Evolutionary conservation across 2,797 vertebrate genomes (phyloP).

Genomic region (Enteromius afrohamiltoni): DNA sequence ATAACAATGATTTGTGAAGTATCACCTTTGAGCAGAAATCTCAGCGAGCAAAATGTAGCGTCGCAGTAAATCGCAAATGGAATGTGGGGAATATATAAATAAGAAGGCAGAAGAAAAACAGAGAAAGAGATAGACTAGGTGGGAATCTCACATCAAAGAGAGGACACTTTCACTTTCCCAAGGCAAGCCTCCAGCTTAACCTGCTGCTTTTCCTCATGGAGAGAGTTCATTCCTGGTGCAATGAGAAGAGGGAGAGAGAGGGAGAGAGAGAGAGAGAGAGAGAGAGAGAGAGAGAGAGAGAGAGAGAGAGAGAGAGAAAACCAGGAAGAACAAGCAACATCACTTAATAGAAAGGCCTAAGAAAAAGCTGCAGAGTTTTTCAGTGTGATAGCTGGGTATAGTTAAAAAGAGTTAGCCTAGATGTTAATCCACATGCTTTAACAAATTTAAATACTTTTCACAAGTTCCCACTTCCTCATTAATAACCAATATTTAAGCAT

Average conservation of each 20-base stretch:
- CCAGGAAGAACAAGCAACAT: slow-evolving; percentile 45
- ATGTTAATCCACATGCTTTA: neutral
- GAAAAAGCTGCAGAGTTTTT: slow-evolving; percentile 14
- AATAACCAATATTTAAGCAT: too few species aligned
- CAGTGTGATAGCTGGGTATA: neutral
- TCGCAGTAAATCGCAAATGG: neutral
- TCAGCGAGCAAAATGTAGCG: neutral
- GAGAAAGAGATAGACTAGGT: slow-evolving; percentile 42
- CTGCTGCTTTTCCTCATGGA: slow-evolving; percentile 50
- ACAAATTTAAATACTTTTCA: neutral
- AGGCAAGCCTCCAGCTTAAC: slow-evolving; percentile 55
- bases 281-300: slow-evolving; percentile 27
- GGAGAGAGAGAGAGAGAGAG: neutral
- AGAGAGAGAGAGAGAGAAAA: slow-evolving; percentile 32
- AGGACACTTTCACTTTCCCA: slow-evolving; percentile 56
- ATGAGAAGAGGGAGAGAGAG: slow-evolving; percentile 11
- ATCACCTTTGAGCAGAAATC: neutral
- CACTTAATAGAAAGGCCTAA: neutral
- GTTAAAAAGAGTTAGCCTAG: neutral
- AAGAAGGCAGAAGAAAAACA: neutral
- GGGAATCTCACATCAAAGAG: slow-evolving; percentile 56
- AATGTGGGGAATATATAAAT: neutral
- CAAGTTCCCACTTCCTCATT: too few species aligned
- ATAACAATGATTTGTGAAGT: neutral
- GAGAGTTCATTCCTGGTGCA: slow-evolving; percentile 59